A percentile compares a stretch with the other conserved stretches of the same genome.
phyloP scores from a whole-genome alignment of 2,888 invertebrate genomes.

The Hydrotaea diabolus region DNA sequence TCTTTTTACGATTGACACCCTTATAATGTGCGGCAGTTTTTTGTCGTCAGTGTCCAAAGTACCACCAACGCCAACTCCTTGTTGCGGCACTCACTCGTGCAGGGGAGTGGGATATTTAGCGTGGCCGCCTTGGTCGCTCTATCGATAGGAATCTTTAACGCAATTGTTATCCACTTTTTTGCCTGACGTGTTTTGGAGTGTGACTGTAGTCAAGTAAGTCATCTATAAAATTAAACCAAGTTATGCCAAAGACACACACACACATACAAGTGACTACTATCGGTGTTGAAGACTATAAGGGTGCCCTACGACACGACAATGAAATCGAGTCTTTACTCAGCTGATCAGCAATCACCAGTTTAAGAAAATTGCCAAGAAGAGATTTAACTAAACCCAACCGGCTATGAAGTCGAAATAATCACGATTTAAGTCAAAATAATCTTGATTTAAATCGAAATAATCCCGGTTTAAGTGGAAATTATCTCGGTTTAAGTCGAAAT shows the following conservation, averaged over 20 bases:
- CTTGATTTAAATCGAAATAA: no score
- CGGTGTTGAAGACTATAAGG: background rate
- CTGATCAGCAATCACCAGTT: no score
- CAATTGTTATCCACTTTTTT: slow-evolving; percentile 69
- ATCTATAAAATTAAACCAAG: slow-evolving; percentile 55
- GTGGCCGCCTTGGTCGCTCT: slow-evolving; percentile 50
- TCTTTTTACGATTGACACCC: slow-evolving; percentile 76
- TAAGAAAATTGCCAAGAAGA: no score
- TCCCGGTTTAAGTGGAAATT: no score
- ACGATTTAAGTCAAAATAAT: no score
- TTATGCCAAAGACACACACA: no score
- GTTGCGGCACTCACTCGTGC: slow-evolving; percentile 11
- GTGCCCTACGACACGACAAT: background rate
- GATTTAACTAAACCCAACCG: no score
- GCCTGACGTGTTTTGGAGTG: slow-evolving; percentile 11
- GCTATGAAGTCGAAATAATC: no score
- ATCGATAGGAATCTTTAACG: slow-evolving; percentile 63
- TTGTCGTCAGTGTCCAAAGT: slow-evolving; percentile 3
- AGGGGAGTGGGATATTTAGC: slow-evolving; percentile 6
- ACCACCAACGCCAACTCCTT: slow-evolving; percentile 10
- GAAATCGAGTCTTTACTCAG: no score
- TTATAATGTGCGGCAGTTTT: slow-evolving; percentile 68
- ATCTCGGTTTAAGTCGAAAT: no score
- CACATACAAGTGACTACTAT: background rate
- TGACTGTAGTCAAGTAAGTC: slow-evolving; percentile 44